Evolutionary conservation across 2,888 invertebrate species (phyloP).

Genomic region (Nebria brevicollis): DNA sequence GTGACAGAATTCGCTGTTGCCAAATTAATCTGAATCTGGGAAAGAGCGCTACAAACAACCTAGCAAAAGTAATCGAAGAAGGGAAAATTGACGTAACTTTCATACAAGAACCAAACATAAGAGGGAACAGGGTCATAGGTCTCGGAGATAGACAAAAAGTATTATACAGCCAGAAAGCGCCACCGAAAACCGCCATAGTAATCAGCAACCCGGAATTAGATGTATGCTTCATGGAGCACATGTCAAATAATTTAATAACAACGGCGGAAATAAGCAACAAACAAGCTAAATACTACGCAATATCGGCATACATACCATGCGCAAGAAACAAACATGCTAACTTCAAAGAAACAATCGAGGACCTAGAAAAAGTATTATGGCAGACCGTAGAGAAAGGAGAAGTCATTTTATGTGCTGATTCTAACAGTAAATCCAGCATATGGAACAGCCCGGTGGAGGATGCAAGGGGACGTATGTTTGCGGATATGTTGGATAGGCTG

Average conservation of each 20-base stretch:
- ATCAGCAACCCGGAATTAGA: neutral
- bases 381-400: neutral
- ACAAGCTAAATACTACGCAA: neutral
- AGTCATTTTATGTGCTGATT: neutral
- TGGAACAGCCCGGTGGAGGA: neutral
- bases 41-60: constrained; percentile 17
- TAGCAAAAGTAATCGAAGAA: neutral
- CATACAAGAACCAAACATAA: constrained; percentile 25
- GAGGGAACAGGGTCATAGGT: neutral
- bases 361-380: neutral
- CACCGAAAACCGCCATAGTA: neutral
- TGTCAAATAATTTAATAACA: neutral
- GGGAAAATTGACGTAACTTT: constrained; percentile 6
- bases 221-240: neutral
- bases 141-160: neutral
- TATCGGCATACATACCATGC: neutral
- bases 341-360: neutral
- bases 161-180: neutral
- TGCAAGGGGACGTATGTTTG: neutral
- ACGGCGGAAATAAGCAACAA: neutral
- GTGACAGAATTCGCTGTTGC: neutral
- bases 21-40: constrained; percentile 4
- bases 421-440: neutral
- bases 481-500: neutral
- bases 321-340: neutral